These are phyloP conservation scores for Reticulitermes speratus DNA, from an alignment of 1,140 invertebrate genomes.

Conservation along the genomic window DNA sequence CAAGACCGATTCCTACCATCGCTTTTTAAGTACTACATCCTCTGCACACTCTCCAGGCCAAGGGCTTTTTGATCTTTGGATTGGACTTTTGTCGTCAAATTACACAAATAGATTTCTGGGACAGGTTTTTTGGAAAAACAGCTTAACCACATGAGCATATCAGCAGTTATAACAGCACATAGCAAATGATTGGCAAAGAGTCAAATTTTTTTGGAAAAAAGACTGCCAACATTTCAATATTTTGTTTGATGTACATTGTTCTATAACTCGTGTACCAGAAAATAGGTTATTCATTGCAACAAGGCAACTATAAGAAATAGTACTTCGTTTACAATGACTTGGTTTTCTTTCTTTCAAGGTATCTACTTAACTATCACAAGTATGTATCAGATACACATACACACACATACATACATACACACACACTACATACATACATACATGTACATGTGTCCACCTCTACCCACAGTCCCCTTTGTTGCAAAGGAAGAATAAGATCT, in stretches of 20 bases:
- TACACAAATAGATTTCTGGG: neutral
- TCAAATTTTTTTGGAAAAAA: slow-evolving; percentile 15
- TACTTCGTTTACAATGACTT: slow-evolving; percentile 35
- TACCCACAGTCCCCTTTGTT: neutral
- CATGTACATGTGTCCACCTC: neutral
- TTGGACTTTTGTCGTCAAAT: neutral
- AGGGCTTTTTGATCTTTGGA: slow-evolving; percentile 3
- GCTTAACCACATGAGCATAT: neutral
- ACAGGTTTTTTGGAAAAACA: neutral
- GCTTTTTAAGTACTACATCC: slow-evolving; percentile 20
- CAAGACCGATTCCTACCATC: neutral
- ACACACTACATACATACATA: slow-evolving; percentile 4
- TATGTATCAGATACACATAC: slow-evolving; percentile 22
- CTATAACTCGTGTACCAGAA: slow-evolving; percentile 28
- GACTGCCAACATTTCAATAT: slow-evolving; percentile 28
- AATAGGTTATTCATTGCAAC: slow-evolving; percentile 36
- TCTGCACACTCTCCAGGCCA: slow-evolving; percentile 18
- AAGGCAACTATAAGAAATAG: slow-evolving; percentile 37
- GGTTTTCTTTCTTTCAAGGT: slow-evolving; percentile 31
- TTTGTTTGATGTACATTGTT: slow-evolving; percentile 15
- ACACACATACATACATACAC: slow-evolving; percentile 19
- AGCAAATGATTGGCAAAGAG: slow-evolving; percentile 30
- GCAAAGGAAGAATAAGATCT: slow-evolving; percentile 11
- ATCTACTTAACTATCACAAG: slow-evolving; percentile 35
- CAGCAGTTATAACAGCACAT: slow-evolving; percentile 26